A percentile compares a stretch with the other conserved stretches of the same genome.
Evolutionary conservation across 2,113 vertebrate species (phyloP).

Genomic region (Colius striatus): DNA sequence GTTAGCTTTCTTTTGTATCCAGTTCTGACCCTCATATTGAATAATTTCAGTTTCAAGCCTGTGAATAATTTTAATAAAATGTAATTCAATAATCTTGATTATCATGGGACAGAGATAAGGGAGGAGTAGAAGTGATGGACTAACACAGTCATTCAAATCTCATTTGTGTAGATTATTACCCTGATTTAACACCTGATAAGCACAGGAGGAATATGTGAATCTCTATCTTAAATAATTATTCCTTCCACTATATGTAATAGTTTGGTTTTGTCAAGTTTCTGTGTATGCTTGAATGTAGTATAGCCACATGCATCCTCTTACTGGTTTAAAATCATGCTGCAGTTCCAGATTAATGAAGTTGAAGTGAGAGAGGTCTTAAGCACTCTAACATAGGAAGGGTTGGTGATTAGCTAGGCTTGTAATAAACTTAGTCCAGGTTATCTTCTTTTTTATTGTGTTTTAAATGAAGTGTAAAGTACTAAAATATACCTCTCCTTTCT

Average conservation of each 20-base stretch:
- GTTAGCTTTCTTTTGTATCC: not conserved
- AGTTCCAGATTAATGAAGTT: not conserved
- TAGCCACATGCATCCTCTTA: not conserved
- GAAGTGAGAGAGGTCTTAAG: not conserved
- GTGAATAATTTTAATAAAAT: not conserved
- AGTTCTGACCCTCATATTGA: not conserved
- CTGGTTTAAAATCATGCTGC: not conserved
- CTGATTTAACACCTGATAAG: not conserved
- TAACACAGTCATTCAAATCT: not conserved
- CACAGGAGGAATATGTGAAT: not conserved
- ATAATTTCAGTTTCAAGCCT: not conserved
- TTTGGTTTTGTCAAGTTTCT: not conserved
- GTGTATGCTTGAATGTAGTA: not conserved
- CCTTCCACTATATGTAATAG: not conserved
- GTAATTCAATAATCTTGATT: not conserved
- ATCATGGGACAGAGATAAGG: not conserved
- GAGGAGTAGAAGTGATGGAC: not conserved
- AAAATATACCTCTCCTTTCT: not conserved
- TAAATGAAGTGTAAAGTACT: not conserved
- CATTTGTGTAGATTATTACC: not conserved
- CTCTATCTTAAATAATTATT: not conserved
- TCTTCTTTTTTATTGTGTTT: constrained; percentile 39
- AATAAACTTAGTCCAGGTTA: constrained; percentile 4
- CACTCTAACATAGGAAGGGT: not conserved
- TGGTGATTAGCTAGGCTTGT: not conserved